Evolutionary conservation across 2,113 vertebrate genomes (phyloP).

Genomic region (Globicephala melas): DNA sequence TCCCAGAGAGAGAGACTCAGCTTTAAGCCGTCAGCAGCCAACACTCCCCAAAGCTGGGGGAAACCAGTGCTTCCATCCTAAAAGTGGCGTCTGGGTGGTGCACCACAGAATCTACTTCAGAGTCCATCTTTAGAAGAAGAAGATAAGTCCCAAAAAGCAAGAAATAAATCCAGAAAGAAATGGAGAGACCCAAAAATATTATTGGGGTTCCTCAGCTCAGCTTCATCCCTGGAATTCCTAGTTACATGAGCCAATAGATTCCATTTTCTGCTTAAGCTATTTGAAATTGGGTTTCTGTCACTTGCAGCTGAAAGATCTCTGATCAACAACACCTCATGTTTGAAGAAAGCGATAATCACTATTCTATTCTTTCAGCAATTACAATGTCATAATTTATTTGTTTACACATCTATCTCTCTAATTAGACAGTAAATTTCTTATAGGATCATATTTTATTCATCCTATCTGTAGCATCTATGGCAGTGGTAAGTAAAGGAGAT

Average conservation of each 20-base stretch:
- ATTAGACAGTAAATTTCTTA: not conserved
- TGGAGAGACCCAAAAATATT: not conserved
- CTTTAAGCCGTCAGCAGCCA: not conserved
- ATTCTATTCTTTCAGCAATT: not conserved
- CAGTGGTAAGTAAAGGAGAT: not conserved
- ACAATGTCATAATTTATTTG: not conserved
- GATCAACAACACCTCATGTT: not conserved
- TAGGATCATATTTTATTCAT: not conserved
- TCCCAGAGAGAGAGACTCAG: not conserved
- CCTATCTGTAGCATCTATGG: not conserved
- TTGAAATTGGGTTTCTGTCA: not conserved
- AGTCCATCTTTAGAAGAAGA: not conserved
- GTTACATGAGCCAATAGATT: not conserved
- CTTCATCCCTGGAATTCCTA: not conserved
- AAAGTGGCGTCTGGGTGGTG: not conserved
- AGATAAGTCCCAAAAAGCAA: not conserved
- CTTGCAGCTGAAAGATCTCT: not conserved
- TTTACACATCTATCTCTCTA: not conserved
- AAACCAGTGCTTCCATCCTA: not conserved
- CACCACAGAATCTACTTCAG: not conserved
- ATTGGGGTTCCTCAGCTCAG: not conserved
- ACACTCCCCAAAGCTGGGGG: too few species aligned
- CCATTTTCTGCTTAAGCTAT: not conserved
- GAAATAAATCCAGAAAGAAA: not conserved
- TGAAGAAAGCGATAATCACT: not conserved